Conservation (phyloP, 2,113 vertebrate species). For the Rhombomys opimus region DNA sequence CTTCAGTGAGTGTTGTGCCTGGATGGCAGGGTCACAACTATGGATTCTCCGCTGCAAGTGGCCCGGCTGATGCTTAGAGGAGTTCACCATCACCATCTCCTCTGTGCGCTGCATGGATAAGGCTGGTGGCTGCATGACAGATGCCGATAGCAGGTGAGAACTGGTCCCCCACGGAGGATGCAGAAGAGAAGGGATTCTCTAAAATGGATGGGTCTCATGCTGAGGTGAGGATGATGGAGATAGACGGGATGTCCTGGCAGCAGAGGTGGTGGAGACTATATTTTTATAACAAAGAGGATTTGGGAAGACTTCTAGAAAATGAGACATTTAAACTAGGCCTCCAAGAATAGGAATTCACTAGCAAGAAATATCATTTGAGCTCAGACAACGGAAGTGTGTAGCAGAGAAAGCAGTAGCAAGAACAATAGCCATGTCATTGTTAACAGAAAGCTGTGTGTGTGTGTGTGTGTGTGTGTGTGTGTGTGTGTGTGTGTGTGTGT, state of each 20-base stretch:
- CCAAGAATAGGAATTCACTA: neutral
- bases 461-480: no score
- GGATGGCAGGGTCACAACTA: no score
- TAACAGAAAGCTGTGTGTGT: neutral
- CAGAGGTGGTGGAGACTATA: neutral
- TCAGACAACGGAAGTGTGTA: neutral
- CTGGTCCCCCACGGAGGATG: neutral
- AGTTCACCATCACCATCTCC: neutral
- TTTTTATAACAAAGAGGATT: neutral
- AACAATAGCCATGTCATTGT: neutral
- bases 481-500: no score
- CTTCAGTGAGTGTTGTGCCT: neutral
- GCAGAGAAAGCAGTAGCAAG: neutral
- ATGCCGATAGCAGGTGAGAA: neutral
- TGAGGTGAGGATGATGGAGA: neutral
- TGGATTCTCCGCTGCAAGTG: fast-evolving
- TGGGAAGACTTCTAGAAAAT: neutral
- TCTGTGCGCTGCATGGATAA: neutral
- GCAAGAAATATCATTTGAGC: neutral
- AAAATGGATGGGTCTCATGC: neutral
- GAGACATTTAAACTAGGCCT: neutral
- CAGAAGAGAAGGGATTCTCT: neutral
- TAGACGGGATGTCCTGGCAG: neutral
- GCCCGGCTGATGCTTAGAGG: neutral
- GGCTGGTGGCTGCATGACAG: neutral